Conservation (phyloP, 2,113 vertebrate genomes). For the Eurypyga helias region DNA sequence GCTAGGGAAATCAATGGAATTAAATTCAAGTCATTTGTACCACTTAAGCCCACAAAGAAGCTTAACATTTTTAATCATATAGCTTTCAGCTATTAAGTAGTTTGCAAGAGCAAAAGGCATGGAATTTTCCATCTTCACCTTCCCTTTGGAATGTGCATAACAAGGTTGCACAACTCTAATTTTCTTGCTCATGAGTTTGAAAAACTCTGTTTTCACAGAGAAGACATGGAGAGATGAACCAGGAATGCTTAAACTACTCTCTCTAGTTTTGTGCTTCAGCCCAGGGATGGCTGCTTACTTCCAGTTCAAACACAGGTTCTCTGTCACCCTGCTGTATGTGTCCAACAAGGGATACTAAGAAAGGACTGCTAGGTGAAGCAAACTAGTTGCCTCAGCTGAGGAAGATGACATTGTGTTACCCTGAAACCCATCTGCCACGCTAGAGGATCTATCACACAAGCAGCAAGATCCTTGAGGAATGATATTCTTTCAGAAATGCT, state of each 20-base stretch:
- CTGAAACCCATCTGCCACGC: not conserved
- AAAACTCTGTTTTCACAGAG: not conserved
- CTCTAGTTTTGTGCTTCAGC: not conserved
- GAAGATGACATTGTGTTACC: not conserved
- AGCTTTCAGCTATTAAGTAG: not conserved
- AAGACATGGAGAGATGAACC: not conserved
- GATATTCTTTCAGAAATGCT: not conserved
- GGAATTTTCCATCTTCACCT: not conserved
- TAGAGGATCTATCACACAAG: not conserved
- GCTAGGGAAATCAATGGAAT: not conserved
- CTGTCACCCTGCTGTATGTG: rapidly evolving
- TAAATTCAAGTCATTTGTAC: not conserved
- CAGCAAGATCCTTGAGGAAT: slow-evolving; percentile 15
- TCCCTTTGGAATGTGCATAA: not conserved
- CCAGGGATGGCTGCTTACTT: not conserved
- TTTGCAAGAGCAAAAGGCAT: not conserved
- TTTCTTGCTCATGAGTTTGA: not conserved
- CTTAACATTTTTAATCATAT: slow-evolving; percentile 22
- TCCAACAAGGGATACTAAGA: not conserved
- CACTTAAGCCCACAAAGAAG: not conserved
- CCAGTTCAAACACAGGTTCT: not conserved
- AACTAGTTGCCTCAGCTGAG: not conserved
- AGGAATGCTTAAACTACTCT: not conserved
- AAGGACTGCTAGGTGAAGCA: not conserved
- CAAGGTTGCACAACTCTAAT: not conserved